Conservation (phyloP, 2,888 invertebrate genomes). For the Syrphus vitripennis region DNA sequence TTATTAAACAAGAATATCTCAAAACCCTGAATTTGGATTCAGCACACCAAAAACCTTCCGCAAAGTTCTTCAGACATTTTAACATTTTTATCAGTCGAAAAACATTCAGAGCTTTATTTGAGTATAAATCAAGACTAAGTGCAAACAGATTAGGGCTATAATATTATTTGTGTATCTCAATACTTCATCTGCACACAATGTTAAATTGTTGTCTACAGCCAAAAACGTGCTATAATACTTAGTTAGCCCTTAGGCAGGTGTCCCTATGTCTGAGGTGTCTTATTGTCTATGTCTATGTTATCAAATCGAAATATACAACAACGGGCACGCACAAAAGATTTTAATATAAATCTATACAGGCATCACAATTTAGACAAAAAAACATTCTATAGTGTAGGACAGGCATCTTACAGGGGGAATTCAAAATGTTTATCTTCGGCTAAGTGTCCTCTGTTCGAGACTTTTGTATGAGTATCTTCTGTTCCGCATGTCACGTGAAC, state of each 20-base stretch:
- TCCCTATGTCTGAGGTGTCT: background rate
- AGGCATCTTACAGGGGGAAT: background rate
- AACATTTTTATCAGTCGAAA: too few species aligned
- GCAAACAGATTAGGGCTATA: conserved; percentile 3
- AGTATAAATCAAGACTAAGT: background rate
- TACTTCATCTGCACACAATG: background rate
- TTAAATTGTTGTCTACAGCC: background rate
- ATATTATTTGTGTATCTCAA: background rate
- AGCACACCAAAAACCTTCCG: background rate
- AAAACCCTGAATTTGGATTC: too few species aligned
- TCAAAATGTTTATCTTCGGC: background rate
- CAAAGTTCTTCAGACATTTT: too few species aligned
- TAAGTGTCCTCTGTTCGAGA: background rate
- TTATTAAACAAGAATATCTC: too few species aligned
- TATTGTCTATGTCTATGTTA: background rate
- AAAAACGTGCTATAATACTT: background rate
- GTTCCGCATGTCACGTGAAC: background rate
- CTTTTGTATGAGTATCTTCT: background rate
- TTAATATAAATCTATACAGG: conserved; percentile 15
- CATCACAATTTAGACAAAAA: conserved; percentile 12
- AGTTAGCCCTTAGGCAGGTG: background rate
- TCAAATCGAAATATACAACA: background rate
- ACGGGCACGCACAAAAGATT: conserved; percentile 14
- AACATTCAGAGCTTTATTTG: background rate
- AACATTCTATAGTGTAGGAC: background rate